Base-by-base conservation (phyloP, 1,140 invertebrate species). In the Drosophila oshimai region DNA sequence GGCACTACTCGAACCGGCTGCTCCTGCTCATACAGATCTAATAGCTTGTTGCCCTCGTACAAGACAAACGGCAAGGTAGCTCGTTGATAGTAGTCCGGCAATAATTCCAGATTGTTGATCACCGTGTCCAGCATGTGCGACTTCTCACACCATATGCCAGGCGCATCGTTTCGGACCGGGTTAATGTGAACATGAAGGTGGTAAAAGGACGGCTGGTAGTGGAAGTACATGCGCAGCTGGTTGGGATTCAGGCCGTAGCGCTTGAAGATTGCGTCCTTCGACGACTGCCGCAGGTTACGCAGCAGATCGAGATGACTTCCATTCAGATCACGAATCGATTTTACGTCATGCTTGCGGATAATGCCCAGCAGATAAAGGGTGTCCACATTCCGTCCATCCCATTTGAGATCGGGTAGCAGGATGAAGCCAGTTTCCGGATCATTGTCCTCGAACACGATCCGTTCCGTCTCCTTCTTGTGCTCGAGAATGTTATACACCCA, bases 181-280 rank as follows among this genome's bases (percentile, higher is more conserved):
- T 95, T 96, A 79, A 99, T 98, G 91, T 99, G 98, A 2, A 99
- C 93, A 89, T 99, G 98, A 6, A 99, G 92, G 92, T 99, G 98
- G 92, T 99, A 99, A 92, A 98, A 99, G 0, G 97, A 97, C 4
- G 98, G 98, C 88, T 98, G 98, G 92, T 99, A 99, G 90, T 99
- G 98, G 3, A 99, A 91, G 91, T 97, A 99, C 61, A 96, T 93
- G 41, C 97, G 93, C 13, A 99, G 89, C 88, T 97, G 95, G 41
- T 93, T 93, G 20, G 91, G 86, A 15, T 93, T 91, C 4, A 99
- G 57, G 4, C 94, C 93, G 91, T 96, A 99, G 75, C 96, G 97
- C 20, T 97, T 93, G 45, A 92, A 79, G 37, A 99, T 97, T 6
- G 94, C 94, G 89, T 79, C 70, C 13, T 94, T 92, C 93, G 96